Base-by-base conservation (phyloP, 2,888 invertebrate genomes). In the Ennomos quercinarius region DNA sequence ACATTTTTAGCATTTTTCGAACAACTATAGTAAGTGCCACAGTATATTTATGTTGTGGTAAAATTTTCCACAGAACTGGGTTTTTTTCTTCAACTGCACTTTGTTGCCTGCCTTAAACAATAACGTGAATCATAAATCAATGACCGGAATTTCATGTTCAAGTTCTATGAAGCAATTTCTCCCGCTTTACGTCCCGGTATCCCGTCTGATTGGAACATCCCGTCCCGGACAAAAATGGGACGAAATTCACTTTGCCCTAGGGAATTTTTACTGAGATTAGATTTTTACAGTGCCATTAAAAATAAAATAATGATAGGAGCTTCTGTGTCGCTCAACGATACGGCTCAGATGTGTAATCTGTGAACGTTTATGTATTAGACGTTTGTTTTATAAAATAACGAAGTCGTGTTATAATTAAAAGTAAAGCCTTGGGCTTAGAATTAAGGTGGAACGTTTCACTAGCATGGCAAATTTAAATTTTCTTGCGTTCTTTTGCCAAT, bases 271-370 rank as follows among this genome's bases (percentile, higher is more conserved):
- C 65, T 49, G 68, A 73, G 74, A 78, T 79, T 78, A 76, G 67
- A 66, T 74, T 77, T 77, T 77, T 71, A 77, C 65, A 63, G 71
- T 59, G 63, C 67, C 64, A 64, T 76, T 70, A 74, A 68, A 72
- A 64, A 68, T 67, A 70, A 69, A 74, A 69, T 71, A 73, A 71
- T 64, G 57, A 64, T 64, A 63, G 56, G 48, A 67, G 65, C 57
- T 63, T 61, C 48, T 57, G 47, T 53, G 56, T 55, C 62, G 62
- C 51, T 63, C 51, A 51, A 48, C 36, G 46, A 54, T 49, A 55
- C 56, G 57, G 42, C 54, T 39, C 41, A 35, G 41, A 58, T 55
- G 60, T 47, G 37, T 43, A 12, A 44, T 44, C 40, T 44, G 44
- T 9, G 35, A 56, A 17, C 13, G 46, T 41, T 35, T 49, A 49